These are phyloP conservation scores for Andrena fulva DNA, from an alignment of 2,888 invertebrate genomes.

Conservation along the genomic window DNA sequence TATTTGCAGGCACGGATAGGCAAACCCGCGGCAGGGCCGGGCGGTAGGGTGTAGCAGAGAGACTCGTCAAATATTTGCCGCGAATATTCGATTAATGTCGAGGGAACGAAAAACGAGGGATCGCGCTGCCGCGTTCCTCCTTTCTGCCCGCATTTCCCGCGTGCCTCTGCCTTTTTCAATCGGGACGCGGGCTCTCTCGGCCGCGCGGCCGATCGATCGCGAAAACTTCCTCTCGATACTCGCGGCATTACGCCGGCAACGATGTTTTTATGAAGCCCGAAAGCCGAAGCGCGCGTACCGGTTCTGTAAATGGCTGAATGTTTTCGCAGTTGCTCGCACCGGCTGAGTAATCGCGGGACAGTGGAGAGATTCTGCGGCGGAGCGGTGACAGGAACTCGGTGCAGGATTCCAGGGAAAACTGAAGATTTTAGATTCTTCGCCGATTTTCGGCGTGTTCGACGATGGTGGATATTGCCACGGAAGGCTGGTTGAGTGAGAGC, in stretches of 20 bases:
- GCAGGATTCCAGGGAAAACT: background rate
- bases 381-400: background rate
- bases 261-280: slow-evolving; percentile 36
- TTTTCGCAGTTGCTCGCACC: slow-evolving; percentile 2
- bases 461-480: background rate
- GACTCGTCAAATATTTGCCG: slow-evolving; percentile 46
- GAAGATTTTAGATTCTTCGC: background rate
- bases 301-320: slow-evolving; percentile 15
- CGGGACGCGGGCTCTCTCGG: background rate
- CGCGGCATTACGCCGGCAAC: background rate
- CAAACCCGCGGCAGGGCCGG: background rate
- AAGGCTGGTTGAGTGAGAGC: background rate
- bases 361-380: background rate
- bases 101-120: background rate
- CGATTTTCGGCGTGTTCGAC: background rate
- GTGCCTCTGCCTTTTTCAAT: slow-evolving; percentile 12
- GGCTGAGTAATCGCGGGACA: slow-evolving; percentile 11
- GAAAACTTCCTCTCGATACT: background rate
- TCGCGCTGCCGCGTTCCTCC: background rate
- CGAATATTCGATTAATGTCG: slow-evolving; percentile 44
- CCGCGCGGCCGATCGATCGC: slow-evolving; percentile 16
- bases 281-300: slow-evolving; percentile 17
- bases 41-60: background rate
- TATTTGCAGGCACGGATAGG: slow-evolving; percentile 10
- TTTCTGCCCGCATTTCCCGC: slow-evolving; percentile 1